phyloP scores from a whole-genome alignment of 2,797 vertebrate species.

The Adrianichthys oophorus region DNA sequence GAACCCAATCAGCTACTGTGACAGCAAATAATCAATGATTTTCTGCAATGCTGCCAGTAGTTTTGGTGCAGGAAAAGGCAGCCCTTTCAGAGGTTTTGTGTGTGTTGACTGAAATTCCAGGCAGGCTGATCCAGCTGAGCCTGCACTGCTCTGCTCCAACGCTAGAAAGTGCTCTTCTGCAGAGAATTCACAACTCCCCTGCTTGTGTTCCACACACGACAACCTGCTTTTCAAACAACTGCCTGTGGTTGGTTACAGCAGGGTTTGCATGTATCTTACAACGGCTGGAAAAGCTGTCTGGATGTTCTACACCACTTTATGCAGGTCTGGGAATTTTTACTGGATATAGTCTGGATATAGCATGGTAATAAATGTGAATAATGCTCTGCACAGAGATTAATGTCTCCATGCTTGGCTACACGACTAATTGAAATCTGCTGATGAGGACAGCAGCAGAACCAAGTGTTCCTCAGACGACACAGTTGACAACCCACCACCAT shows the following conservation, averaged over 20 bases:
- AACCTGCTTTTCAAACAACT: conserved; percentile 16
- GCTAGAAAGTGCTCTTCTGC: conserved; percentile 93
- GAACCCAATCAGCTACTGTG: conserved; percentile 29
- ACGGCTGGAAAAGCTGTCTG: too few species aligned
- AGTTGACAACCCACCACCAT: conserved; percentile 87
- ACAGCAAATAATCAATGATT: conserved; percentile 41
- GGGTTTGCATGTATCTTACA: too few species aligned
- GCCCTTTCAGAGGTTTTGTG: conserved; percentile 37
- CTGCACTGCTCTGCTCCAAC: conserved; percentile 80
- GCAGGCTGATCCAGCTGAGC: conserved; percentile 54
- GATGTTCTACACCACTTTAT: neutral
- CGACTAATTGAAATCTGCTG: conserved; percentile 89
- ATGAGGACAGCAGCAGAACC: conserved; percentile 82
- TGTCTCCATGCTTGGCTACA: conserved; percentile 84
- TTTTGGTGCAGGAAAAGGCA: conserved; percentile 50
- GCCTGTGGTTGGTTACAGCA: neutral
- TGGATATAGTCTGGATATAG: conserved; percentile 14
- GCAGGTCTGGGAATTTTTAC: neutral
- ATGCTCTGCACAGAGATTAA: conserved; percentile 51
- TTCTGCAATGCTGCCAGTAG: too few species aligned
- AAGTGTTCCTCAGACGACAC: conserved; percentile 84
- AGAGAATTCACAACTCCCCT: conserved; percentile 62
- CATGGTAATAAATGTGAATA: conserved; percentile 67
- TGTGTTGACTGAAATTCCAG: conserved; percentile 48
- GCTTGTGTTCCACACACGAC: conserved; percentile 25